These are phyloP conservation scores for Psix sp. DNA, from an alignment of 1,140 invertebrate species.

Conservation along the genomic window DNA sequence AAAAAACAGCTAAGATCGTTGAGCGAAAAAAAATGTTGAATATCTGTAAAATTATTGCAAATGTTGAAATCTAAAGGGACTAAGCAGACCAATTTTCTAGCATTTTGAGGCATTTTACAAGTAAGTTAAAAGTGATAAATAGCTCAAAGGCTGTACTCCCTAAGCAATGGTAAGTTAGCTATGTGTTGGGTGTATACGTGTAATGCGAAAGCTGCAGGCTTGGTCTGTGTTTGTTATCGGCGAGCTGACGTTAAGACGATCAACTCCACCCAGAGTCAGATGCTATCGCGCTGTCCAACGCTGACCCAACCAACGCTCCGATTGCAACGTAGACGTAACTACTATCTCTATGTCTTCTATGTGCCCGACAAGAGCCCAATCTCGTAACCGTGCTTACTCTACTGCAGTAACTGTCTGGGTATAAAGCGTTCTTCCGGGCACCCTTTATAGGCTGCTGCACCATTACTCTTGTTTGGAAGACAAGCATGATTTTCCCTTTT, in stretches of 20 bases:
- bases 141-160: constrained; percentile 60
- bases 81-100: constrained; percentile 62
- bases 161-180: constrained; percentile 32
- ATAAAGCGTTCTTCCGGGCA: constrained; percentile 37
- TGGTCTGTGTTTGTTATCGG: constrained; percentile 65
- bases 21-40: constrained; percentile 18
- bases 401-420: constrained; percentile 43
- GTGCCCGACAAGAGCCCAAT: constrained; percentile 44
- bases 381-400: constrained; percentile 48
- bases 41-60: no score
- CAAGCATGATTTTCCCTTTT: constrained; percentile 44
- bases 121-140: constrained; percentile 71
- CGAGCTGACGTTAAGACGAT: constrained; percentile 67
- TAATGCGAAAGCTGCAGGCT: constrained; percentile 29
- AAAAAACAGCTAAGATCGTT: no score
- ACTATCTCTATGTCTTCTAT: constrained; percentile 47
- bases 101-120: constrained; percentile 60
- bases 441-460: constrained; percentile 45
- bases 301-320: constrained; percentile 61
- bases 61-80: no score
- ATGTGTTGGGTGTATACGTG: constrained; percentile 43
- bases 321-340: constrained; percentile 49
- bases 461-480: constrained; percentile 54
- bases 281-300: constrained; percentile 69
- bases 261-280: constrained; percentile 65